These are phyloP conservation scores for Ruditapes philippinarum DNA, from an alignment of 1,140 invertebrate species.

Conservation along the genomic window DNA sequence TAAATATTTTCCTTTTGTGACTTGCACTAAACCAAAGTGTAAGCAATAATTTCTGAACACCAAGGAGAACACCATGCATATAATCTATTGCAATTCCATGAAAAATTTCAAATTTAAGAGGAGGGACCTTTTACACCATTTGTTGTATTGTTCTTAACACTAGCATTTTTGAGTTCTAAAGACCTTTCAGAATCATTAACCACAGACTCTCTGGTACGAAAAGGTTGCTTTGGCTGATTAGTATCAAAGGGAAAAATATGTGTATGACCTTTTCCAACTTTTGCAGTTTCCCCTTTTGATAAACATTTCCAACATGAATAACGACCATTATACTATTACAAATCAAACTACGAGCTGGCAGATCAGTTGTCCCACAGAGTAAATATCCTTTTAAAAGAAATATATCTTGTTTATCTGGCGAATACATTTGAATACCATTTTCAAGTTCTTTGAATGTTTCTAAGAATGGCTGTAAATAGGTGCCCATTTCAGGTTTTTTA, in stretches of 20 bases:
- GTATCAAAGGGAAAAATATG: conserved; percentile 36
- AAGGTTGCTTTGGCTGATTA: conserved; percentile 40
- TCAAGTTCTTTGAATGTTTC: conserved; percentile 20
- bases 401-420: neutral
- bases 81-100: conserved; percentile 70
- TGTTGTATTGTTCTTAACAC: conserved; percentile 1
- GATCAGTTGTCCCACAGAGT: conserved; percentile 63
- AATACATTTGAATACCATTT: conserved; percentile 22
- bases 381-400: conserved; percentile 60
- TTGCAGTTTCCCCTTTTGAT: conserved; percentile 48
- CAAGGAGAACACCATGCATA: conserved; percentile 72
- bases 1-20: conserved; percentile 11
- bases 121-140: conserved; percentile 69
- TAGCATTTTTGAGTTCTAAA: neutral
- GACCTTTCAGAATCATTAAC: conserved; percentile 26
- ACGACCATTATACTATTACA: conserved; percentile 69
- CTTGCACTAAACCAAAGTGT: conserved; percentile 57
- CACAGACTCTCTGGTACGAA: conserved; percentile 35
- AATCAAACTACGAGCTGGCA: conserved; percentile 57
- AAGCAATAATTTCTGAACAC: conserved; percentile 61
- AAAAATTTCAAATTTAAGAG: conserved; percentile 63
- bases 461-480: conserved; percentile 61
- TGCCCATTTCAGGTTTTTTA: conserved; percentile 60
- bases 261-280: conserved; percentile 61
- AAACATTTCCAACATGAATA: conserved; percentile 67